Base-by-base conservation (phyloP, 2,888 invertebrate species). In the Coelopa pilipes region DNA sequence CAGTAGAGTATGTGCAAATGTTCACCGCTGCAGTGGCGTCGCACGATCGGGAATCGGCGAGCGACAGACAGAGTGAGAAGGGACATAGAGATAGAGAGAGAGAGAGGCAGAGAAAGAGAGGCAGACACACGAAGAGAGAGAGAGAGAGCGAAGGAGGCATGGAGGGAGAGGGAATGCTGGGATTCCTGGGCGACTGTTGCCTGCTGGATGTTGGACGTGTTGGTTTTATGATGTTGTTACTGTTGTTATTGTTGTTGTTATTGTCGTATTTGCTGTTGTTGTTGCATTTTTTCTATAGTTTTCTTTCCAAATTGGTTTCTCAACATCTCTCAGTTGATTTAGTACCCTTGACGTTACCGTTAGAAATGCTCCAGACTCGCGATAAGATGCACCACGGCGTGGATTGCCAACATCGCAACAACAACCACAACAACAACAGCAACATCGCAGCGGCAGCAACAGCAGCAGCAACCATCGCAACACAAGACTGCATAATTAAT, bases 401-500 rank as follows among this genome's bases (percentile, higher is more conserved):
- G 11, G 24, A 59, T 11, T 21, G 19, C 21, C 19, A 59, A 24
- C 24, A 21, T 19, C 19, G 57, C 57, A 59, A 24, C 57, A 24
- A 21, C 21, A 59, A 59, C 13, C 9, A 65, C 19, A 46, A n/a
- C 10, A 13, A 53, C 1, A 34, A 67, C n/a, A 67, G 5, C 50
- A 67, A 59, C 69, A 70, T 34, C 34, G 49, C 70, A 70, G 53
- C 45, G 19, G 17, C 46, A 71, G 15, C 17, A 71, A 71, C 45
- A 63, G 15, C 66, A 50, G 46, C 60, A 53, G 17, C 62, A 60
- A 63, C 50, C 24, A 53, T 49, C 47, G 66, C 46, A 59, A 17
- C 57, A 65, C 49, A 53, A 65, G 65, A 12, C 55, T 12, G 45
- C 63, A 65, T 65, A 71, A 71, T 62, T 62, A 62, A 62, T 62